Conservation (phyloP, 2,797 vertebrate genomes). For the Sparus aurata region DNA sequence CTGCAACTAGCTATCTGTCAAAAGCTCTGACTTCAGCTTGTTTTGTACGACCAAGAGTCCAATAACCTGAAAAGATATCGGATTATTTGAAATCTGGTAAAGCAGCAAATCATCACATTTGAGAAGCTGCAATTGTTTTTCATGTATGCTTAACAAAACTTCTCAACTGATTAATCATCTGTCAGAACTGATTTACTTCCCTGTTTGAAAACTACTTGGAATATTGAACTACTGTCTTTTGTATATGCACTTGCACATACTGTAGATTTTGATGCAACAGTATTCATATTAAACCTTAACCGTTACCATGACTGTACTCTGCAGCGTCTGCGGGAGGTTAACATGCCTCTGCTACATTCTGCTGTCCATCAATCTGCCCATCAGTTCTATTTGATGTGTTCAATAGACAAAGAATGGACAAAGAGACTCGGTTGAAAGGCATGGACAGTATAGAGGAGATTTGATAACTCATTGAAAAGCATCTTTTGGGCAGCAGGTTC, state of each 20-base stretch:
- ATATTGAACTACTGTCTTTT: neutral
- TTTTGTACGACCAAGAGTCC: neutral
- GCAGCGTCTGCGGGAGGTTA: constrained; percentile 63
- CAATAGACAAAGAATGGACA: constrained; percentile 79
- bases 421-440: constrained; percentile 82
- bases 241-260: neutral
- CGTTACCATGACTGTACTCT: constrained; percentile 69
- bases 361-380: constrained; percentile 82
- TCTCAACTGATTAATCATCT: neutral
- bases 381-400: constrained; percentile 81
- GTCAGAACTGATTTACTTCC: neutral
- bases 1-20: neutral
- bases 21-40: neutral
- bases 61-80: neutral
- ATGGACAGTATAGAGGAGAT: constrained; percentile 86
- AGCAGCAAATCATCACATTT: neutral
- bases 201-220: neutral
- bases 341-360: constrained; percentile 69
- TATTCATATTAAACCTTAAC: constrained; percentile 23
- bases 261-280: constrained; percentile 14
- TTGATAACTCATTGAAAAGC: constrained; percentile 87
- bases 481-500: constrained; percentile 85
- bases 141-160: neutral
- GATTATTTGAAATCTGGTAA: neutral
- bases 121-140: neutral